Base-by-base conservation (phyloP, 1,140 invertebrate species). In the Tetramorium alpestre region DNA sequence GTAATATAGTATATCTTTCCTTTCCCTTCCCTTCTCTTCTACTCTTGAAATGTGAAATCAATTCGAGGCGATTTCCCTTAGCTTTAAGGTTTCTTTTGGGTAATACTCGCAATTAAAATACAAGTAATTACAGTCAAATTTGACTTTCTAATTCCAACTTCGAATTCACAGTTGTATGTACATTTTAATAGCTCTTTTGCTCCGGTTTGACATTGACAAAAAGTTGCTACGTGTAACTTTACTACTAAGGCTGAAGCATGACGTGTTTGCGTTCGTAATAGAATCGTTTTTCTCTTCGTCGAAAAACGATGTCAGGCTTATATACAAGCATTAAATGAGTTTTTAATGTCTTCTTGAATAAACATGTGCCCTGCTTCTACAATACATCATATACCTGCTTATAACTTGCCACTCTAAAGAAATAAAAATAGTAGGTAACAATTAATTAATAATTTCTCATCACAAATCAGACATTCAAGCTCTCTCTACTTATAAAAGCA, bases 101-200 rank as follows among this genome's bases (percentile, higher is more conserved):
- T 80, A 86, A 85, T 54, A 22, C 47, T n/a, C 16, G 28, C 77
- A 82, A 89, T 89, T 89, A 80, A 89, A 87, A 82, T 77, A 33
- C 28, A 41, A n/a, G 38, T 78, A 80, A 80, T 86, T 81, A 86
- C 69, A 72, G 25, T 38, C 16, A 22, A 89, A 69, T 89, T 69
- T 84, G 28, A 58, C 44, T 88, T 73, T 86, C 81, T 75, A n/a
- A 22, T 16, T 16, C 16, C 13, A 62, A 76, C 54, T 69, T 47
- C 28, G 62, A 89, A 44, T 89, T 75, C 58, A 58, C n/a, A 33
- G 33, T 33, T 33, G 65, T 54, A 80, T 67, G 56, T 88, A 38
- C 7, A 69, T 81, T 62, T 89, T 70, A 56, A 89, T 86, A 54
- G 75, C 33, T 72, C 56, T 86, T 81, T 22, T 54, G 51, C n/a